phyloP scores from a whole-genome alignment of 2,113 vertebrate genomes.

The Psephotus haematonotus region DNA sequence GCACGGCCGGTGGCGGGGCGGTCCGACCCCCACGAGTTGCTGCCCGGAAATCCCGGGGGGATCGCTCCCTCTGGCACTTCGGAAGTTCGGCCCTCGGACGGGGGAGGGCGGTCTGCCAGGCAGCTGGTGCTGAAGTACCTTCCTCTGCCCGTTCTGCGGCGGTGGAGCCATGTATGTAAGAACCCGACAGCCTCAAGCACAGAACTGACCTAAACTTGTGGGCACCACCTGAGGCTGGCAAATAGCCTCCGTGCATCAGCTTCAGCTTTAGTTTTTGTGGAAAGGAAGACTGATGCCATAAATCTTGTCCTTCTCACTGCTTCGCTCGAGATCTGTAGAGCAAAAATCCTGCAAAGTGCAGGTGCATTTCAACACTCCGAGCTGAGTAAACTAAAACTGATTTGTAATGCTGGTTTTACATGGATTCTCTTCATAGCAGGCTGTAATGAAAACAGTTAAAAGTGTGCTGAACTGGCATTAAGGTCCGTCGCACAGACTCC shows the following conservation, averaged over 20 bases:
- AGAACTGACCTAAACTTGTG: neutral
- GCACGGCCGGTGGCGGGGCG: too few relatives aligned
- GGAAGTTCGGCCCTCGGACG: neutral
- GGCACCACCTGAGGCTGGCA: neutral
- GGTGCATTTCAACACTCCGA: neutral
- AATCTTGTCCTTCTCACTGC: neutral
- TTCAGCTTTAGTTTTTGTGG: neutral
- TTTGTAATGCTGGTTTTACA: neutral
- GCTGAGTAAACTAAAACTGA: neutral
- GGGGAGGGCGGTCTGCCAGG: neutral
- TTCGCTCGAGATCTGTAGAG: neutral
- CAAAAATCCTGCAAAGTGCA: neutral
- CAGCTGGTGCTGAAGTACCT: neutral
- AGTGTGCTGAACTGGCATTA: neutral
- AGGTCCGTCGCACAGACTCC: neutral
- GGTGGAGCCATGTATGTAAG: fast-evolving
- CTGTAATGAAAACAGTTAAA: neutral
- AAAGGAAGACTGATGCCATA: neutral
- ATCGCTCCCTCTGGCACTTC: neutral
- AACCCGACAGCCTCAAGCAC: neutral
- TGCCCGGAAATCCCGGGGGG: fast-evolving
- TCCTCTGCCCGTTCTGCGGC: fast-evolving
- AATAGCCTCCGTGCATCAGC: neutral
- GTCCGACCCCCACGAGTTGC: too few relatives aligned
- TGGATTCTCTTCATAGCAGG: neutral